Conservation (phyloP, 2,888 invertebrate species). For the Suillia variegata region DNA sequence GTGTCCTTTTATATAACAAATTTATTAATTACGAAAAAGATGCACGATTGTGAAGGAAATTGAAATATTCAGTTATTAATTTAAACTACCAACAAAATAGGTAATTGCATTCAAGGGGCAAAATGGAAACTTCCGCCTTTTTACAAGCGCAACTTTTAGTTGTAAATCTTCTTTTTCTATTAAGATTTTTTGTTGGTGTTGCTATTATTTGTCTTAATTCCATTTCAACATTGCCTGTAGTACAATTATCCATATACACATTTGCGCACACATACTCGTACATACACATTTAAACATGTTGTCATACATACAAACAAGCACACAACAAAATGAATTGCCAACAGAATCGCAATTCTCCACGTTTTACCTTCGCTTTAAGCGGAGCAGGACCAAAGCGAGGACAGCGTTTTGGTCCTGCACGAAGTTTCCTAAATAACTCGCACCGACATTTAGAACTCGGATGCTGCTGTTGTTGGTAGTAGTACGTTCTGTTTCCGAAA, state of each 20-base stretch:
- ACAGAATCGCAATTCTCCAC: constrained; percentile 29
- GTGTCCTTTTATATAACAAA: too few species aligned
- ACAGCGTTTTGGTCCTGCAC: neutral
- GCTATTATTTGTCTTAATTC: constrained; percentile 19
- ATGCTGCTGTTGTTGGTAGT: neutral
- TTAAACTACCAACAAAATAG: constrained; percentile 3
- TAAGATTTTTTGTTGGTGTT: constrained; percentile 15
- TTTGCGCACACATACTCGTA: constrained; percentile 7
- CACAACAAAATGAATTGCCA: too few species aligned
- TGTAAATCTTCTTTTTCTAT: constrained; percentile 17
- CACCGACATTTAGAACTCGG: neutral
- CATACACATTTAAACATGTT: constrained; percentile 22
- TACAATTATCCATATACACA: neutral
- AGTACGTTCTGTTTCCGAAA: constrained; percentile 1
- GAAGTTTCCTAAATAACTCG: neutral
- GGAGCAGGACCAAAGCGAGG: too few species aligned
- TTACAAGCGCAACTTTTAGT: too few species aligned
- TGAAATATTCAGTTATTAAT: constrained; percentile 4
- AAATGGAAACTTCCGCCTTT: too few species aligned
- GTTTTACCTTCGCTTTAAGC: neutral
- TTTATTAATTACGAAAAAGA: neutral
- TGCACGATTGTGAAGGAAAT: too few species aligned
- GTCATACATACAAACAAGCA: too few species aligned
- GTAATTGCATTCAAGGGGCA: too few species aligned
- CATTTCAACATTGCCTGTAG: neutral